These are phyloP conservation scores for Erpetoichthys calabaricus DNA, from an alignment of 2,797 vertebrate species.

Conservation along the genomic window DNA sequence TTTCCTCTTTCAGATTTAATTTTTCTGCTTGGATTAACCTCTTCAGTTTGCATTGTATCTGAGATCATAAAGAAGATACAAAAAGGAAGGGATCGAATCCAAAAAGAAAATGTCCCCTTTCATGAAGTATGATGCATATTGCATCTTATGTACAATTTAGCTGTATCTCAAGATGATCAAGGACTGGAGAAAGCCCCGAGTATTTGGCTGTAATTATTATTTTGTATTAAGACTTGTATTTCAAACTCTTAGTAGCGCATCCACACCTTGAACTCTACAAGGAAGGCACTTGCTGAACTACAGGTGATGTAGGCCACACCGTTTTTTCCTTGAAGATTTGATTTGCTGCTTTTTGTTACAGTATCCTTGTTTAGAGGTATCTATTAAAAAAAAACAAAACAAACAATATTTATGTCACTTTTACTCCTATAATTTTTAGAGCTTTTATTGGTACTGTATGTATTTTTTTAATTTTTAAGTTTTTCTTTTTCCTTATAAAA, in stretches of 20 bases:
- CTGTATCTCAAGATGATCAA: constrained; percentile 36
- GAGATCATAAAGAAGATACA: constrained; percentile 86
- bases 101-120: constrained; percentile 50
- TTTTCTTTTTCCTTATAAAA: constrained; percentile 43
- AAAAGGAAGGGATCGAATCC: constrained; percentile 46
- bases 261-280: constrained; percentile 8
- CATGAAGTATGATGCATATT: constrained; percentile 87
- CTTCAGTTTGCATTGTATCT: constrained; percentile 79
- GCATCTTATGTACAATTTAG: constrained; percentile 43
- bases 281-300: constrained; percentile 4
- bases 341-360: constrained; percentile 25
- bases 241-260: background rate
- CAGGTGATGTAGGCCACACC: background rate
- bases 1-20: constrained; percentile 63
- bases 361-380: constrained; percentile 29
- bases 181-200: constrained; percentile 22
- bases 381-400: constrained; percentile 4
- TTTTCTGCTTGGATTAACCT: constrained; percentile 81
- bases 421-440: constrained; percentile 8
- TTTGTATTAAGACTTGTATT: constrained; percentile 1
- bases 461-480: constrained; percentile 48
- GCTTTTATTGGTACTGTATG: constrained; percentile 13
- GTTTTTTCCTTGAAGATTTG: constrained; percentile 11
- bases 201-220: constrained; percentile 1
- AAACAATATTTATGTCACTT: constrained; percentile 19